Evolutionary conservation across 2,113 vertebrate species (phyloP).

Genomic region (Peucedramus taeniatus): DNA sequence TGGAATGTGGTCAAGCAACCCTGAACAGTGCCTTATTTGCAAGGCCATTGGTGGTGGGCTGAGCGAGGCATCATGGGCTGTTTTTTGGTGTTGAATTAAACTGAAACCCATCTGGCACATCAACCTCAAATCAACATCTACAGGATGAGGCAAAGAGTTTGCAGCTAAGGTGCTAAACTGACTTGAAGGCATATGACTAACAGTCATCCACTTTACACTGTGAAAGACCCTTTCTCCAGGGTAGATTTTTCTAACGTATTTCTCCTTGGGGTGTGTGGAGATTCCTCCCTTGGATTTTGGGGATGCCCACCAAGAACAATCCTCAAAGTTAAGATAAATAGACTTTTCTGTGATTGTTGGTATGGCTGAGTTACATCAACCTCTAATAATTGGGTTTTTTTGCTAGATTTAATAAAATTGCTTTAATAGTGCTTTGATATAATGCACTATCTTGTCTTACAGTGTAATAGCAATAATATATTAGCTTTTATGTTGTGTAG

Average conservation of each 20-base stretch:
- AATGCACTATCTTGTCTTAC: background rate
- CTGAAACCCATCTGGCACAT: background rate
- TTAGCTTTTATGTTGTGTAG: background rate
- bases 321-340: background rate
- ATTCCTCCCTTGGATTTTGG: background rate
- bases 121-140: background rate
- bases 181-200: too few relatives aligned
- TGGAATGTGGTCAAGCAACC: background rate
- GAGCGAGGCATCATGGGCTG: background rate
- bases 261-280: background rate
- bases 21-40: fast-evolving
- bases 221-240: background rate
- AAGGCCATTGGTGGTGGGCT: background rate
- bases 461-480: too few relatives aligned
- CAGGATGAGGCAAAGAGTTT: background rate
- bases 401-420: background rate
- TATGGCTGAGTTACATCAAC: background rate
- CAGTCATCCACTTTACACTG: background rate
- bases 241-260: background rate
- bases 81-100: background rate
- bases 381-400: background rate
- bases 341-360: fast-evolving
- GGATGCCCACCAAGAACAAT: background rate
- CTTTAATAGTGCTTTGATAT: background rate
- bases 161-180: background rate